Conservation (phyloP, 1,140 invertebrate genomes). For the Parasteatoda tepidariorum region DNA sequence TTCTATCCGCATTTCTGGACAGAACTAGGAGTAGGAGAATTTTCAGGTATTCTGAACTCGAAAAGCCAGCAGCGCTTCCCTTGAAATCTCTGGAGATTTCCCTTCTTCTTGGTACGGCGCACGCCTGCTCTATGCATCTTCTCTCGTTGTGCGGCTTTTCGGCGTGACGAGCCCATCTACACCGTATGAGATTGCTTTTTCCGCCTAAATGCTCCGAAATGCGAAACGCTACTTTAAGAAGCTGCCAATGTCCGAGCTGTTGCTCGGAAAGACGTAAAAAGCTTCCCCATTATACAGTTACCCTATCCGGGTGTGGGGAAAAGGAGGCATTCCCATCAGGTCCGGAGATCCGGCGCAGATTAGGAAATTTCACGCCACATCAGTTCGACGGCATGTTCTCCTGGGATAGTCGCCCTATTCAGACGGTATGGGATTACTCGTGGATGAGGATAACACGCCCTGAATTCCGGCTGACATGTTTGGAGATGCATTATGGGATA, state of each 20-base stretch:
- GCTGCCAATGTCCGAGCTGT: constrained; percentile 37
- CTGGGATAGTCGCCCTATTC: constrained; percentile 38
- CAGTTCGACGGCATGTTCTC: constrained; percentile 43
- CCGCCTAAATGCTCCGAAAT: constrained; percentile 58
- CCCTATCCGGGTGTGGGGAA: constrained; percentile 27
- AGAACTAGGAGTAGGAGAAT: constrained; percentile 13
- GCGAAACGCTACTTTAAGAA: constrained; percentile 58
- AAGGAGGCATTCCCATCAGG: constrained; percentile 43
- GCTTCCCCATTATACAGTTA: constrained; percentile 53
- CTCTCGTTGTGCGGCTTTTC: constrained; percentile 41
- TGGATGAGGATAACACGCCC: constrained; percentile 49
- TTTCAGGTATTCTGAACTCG: constrained; percentile 60
- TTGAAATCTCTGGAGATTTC: constrained; percentile 4
- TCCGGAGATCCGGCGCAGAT: constrained; percentile 30
- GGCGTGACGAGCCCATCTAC: constrained; percentile 41
- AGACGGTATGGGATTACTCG: constrained; percentile 45
- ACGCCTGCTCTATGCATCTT: not conserved
- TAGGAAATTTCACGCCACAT: constrained; percentile 60
- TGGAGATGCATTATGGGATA: constrained; percentile 34
- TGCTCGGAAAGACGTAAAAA: constrained; percentile 29
- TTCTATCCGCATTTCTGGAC: constrained; percentile 15
- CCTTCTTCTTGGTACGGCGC: not conserved
- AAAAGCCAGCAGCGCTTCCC: constrained; percentile 28
- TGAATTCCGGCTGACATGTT: constrained; percentile 51
- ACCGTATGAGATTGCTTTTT: constrained; percentile 55